Evolutionary conservation across 2,797 vertebrate genomes (phyloP).

Genomic region (Catharus ustulatus): DNA sequence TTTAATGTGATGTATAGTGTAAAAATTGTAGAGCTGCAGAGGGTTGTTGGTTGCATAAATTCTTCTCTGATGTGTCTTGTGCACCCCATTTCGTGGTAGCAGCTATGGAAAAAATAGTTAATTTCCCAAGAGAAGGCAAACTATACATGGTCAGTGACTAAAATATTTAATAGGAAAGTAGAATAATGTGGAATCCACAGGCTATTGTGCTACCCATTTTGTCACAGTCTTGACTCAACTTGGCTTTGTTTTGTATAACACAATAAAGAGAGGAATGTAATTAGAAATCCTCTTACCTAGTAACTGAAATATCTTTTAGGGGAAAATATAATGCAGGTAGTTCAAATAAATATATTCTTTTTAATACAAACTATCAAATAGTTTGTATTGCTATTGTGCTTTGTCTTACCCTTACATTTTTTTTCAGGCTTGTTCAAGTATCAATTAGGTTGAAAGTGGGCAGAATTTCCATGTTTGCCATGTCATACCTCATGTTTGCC

Average conservation of each 20-base stretch:
- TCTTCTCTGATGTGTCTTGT: conserved; percentile 10
- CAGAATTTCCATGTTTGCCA: not conserved
- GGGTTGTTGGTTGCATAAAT: not conserved
- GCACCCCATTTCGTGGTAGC: conserved; percentile 1
- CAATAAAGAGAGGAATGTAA: not conserved
- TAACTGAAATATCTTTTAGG: not conserved
- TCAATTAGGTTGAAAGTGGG: not conserved
- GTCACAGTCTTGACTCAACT: not conserved
- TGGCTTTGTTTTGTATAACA: not conserved
- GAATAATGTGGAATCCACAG: not conserved
- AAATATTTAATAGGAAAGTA: conserved; percentile 9
- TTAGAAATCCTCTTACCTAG: not conserved
- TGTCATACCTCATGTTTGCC: not conserved
- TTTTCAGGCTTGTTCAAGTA: not conserved
- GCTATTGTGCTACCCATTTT: not conserved
- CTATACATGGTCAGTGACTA: not conserved
- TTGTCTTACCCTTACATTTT: not conserved
- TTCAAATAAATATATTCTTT: not conserved
- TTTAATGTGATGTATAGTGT: conserved; percentile 36
- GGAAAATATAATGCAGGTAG: not conserved
- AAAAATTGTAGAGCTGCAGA: not conserved
- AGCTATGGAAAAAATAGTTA: conserved; percentile 25
- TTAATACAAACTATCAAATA: not conserved
- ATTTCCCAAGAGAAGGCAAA: conserved; percentile 39
- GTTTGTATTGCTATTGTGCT: not conserved